These are phyloP conservation scores for Heliconius hermathena DNA, from an alignment of 1,140 invertebrate genomes.

Conservation along the genomic window DNA sequence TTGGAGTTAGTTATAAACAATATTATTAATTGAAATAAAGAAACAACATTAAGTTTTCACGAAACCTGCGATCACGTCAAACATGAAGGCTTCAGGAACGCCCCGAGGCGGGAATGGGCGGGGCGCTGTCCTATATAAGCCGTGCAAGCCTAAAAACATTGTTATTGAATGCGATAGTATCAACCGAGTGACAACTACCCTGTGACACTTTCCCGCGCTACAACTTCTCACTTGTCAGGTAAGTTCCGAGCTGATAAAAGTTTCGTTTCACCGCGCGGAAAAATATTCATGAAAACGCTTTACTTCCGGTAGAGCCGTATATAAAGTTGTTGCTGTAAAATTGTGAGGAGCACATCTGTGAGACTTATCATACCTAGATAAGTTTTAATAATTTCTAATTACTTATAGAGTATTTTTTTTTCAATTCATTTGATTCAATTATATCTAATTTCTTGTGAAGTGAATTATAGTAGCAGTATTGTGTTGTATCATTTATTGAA, in stretches of 20 bases:
- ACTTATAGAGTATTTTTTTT: not conserved
- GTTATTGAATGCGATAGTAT: conserved; percentile 70
- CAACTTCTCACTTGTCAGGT: conserved; percentile 54
- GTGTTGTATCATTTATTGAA: not conserved
- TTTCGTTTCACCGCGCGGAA: conserved; percentile 42
- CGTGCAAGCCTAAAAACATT: conserved; percentile 64
- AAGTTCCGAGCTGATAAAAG: conserved; percentile 52
- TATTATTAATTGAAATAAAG: conserved; percentile 15
- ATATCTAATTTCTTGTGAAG: not conserved
- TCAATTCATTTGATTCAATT: no score
- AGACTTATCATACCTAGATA: not conserved
- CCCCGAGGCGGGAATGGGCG: conserved; percentile 69
- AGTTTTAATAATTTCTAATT: not conserved
- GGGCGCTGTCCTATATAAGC: conserved; percentile 71
- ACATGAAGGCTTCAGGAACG: conserved; percentile 46
- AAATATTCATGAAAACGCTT: conserved; percentile 46
- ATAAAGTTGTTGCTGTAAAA: not conserved
- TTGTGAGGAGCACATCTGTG: not conserved
- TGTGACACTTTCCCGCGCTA: conserved; percentile 53
- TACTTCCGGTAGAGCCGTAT: not conserved
- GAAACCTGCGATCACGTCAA: conserved; percentile 44
- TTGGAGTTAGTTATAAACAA: conserved; percentile 7
- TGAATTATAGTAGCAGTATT: not conserved
- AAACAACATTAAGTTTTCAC: conserved; percentile 33
- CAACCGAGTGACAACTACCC: conserved; percentile 43